Conservation (phyloP, 2,113 vertebrate species). For the Hemichromis elongatus region DNA sequence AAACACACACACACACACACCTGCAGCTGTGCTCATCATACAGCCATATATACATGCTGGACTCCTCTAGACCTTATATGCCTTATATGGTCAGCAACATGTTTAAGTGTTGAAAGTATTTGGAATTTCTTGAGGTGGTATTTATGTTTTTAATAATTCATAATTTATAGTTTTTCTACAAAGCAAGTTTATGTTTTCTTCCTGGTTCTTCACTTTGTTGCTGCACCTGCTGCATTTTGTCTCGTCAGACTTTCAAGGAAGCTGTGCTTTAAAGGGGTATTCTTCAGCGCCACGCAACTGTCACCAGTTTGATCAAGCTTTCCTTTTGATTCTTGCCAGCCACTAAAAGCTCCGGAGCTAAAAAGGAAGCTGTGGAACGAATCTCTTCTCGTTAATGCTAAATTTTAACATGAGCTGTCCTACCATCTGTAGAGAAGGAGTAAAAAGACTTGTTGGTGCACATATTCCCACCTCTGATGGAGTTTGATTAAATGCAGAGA, state of each 20-base stretch:
- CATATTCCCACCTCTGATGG: neutral
- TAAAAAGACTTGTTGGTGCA: neutral
- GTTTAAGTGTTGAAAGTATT: neutral
- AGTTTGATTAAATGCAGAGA: conserved; percentile 10
- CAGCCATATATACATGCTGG: neutral
- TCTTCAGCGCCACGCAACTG: neutral
- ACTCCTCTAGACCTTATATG: neutral
- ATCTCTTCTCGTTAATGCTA: conserved; percentile 21
- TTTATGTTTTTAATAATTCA: neutral
- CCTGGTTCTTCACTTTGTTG: neutral
- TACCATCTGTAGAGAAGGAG: neutral
- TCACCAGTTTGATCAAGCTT: neutral
- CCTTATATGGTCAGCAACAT: neutral
- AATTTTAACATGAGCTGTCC: neutral
- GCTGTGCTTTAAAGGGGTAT: neutral
- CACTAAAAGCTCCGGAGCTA: neutral
- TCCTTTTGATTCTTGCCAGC: neutral
- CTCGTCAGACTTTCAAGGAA: neutral
- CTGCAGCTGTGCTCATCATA: conserved; percentile 11
- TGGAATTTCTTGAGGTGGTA: neutral
- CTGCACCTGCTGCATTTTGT: neutral
- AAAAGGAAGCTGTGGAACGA: neutral
- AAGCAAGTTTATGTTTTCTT: neutral
- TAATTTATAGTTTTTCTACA: neutral
- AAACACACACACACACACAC: neutral